These are phyloP conservation scores for Bothrops jararaca DNA, from an alignment of 2,113 vertebrate species.

Conservation along the genomic window DNA sequence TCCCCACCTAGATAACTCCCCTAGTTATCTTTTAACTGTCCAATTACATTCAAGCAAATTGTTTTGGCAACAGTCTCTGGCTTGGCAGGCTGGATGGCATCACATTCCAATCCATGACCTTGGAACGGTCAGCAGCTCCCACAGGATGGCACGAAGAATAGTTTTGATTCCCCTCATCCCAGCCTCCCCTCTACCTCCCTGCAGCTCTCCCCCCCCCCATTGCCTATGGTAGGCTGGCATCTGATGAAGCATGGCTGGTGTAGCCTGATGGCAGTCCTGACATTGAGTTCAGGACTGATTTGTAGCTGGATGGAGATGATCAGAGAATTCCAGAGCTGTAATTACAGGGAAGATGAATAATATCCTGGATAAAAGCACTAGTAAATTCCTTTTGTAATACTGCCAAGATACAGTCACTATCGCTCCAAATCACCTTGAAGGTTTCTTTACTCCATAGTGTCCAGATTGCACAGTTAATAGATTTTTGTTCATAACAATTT, in stretches of 20 bases:
- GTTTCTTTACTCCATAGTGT: not conserved
- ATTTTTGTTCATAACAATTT: not conserved
- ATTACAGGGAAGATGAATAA: not conserved
- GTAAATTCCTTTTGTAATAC: not conserved
- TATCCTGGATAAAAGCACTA: not conserved
- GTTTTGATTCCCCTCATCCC: not conserved
- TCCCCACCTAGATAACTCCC: not conserved
- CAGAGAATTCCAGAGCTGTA: not conserved
- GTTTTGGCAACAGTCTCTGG: not conserved
- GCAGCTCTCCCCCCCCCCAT: not conserved
- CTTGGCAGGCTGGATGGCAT: not conserved
- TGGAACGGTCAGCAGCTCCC: not conserved
- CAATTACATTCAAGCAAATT: not conserved
- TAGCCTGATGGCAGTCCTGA: not conserved
- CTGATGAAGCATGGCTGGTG: not conserved
- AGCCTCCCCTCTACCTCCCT: not conserved
- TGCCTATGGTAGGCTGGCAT: not conserved
- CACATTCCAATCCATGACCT: not conserved
- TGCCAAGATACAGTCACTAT: not conserved
- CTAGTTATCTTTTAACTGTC: not conserved
- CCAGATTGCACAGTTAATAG: not conserved
- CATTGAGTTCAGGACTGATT: not conserved
- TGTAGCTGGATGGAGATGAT: not conserved
- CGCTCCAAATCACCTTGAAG: not conserved
- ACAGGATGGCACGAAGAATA: not conserved